Evolutionary conservation across 2,888 invertebrate species (phyloP).

Genomic region (Parnassius apollo): DNA sequence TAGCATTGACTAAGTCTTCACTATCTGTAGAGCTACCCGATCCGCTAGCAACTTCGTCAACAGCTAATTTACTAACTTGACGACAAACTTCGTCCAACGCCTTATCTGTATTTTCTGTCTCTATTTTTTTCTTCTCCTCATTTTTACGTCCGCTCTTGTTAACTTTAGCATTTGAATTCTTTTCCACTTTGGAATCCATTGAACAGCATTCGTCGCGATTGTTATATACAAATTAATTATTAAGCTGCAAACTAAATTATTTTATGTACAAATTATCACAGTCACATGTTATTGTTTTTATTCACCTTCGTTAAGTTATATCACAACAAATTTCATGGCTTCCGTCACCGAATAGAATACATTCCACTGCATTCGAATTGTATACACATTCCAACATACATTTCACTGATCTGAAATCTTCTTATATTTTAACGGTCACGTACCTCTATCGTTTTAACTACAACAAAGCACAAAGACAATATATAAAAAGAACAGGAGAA

Average conservation of each 20-base stretch:
- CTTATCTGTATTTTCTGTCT: conserved; percentile 38
- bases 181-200: conserved; percentile 67
- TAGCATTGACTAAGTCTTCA: conserved; percentile 83
- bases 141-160: conserved; percentile 61
- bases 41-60: conserved; percentile 43
- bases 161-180: conserved; percentile 47
- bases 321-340: conserved; percentile 50
- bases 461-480: background rate
- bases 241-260: conserved; percentile 35
- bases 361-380: conserved; percentile 44
- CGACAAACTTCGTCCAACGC: conserved; percentile 45
- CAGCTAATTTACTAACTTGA: conserved; percentile 45
- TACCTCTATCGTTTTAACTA: conserved; percentile 30
- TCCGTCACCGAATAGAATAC: conserved; percentile 59
- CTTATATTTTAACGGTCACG: conserved; percentile 34
- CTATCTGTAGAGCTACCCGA: conserved; percentile 82
- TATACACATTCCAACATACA: conserved; percentile 48
- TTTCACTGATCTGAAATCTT: conserved; percentile 57
- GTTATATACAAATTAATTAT: conserved; percentile 40
- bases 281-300: conserved; percentile 56
- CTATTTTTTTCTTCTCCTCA: conserved; percentile 69
- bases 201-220: conserved; percentile 57
- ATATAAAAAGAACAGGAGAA: no score
- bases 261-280: conserved; percentile 23
- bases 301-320: conserved; percentile 52